A percentile compares a stretch with the other conserved stretches of the same genome.
Evolutionary conservation across 2,888 invertebrate genomes (phyloP).

Genomic region (Eupithecia pulchellata): DNA sequence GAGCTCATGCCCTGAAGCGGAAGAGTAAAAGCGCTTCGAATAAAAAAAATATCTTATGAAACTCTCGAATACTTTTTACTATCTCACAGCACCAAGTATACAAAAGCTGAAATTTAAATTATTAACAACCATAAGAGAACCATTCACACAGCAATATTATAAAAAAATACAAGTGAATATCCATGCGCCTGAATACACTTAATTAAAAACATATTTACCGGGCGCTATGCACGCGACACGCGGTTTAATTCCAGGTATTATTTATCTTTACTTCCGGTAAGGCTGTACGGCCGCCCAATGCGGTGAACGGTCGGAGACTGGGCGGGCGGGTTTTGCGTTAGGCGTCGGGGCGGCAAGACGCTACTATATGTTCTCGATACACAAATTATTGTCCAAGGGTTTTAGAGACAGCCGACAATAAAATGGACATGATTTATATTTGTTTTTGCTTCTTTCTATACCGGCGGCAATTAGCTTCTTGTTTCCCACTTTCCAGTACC

Average conservation of each 20-base stretch:
- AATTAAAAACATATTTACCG: conserved; percentile 23
- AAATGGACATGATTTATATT: background rate
- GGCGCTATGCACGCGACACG: conserved; percentile 14
- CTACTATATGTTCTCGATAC: conserved; percentile 21
- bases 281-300: conserved; percentile 52
- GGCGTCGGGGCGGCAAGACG: conserved; percentile 7
- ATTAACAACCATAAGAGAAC: background rate
- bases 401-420: background rate
- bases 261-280: background rate
- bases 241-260: conserved; percentile 16
- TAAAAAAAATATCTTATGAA: background rate
- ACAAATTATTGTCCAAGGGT: background rate
- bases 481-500: background rate
- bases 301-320: conserved; percentile 60
- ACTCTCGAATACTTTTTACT: background rate
- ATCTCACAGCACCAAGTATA: background rate
- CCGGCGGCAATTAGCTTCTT: background rate
- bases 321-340: conserved; percentile 55
- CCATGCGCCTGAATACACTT: background rate
- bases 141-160: background rate
- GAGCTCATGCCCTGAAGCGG: background rate
- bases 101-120: background rate
- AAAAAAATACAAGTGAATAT: background rate
- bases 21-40: background rate
- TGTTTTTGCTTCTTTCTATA: background rate